Evolutionary conservation across 2,113 vertebrate species (phyloP), one percentile per base, ranked within the genome.

Genomic region (Macheiramphus alcinus): DNA sequence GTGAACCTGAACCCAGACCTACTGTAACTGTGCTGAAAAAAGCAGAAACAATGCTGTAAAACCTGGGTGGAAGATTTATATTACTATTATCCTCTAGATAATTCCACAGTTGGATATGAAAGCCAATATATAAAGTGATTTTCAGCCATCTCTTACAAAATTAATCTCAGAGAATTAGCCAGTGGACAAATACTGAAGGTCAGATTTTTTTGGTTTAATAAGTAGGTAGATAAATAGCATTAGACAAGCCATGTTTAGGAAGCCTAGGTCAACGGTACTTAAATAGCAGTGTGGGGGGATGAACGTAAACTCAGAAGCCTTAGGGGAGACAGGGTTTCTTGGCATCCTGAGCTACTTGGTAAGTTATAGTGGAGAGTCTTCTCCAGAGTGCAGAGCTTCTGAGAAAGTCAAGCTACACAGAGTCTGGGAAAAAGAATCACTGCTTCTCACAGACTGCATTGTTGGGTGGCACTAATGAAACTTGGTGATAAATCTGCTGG

Each of bases 21-120:
- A 89, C 18, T 5, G 9, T 50, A 94, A 93, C 63, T 59, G 31
- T 53, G 48, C 21, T 48, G 16, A 13, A 47, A 71, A 76, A 88
- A 8, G 7, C 5, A 84, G 50, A 82, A 76, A 66, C 52, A 71
- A 58, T 67, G 45, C 75, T 80, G 34, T 87, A 88, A 95, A 74
- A 42, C 70, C 80, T 86, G 71, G 22, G 21, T 74, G 34, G 55
- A 93, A 97, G 88, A 92, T 71, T 86, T 92, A 82, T 92, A 61
- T 88, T 96, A 84, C 93, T 94, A 91, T 93, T 94, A 90, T 80
- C 70, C 56, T 75, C 92, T 80, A 81, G 73, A 90, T 89, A 86
- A 95, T 70, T 67, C 32, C 81, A 96, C 43, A 86, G 67, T 79
- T 90, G 68, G 65, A 92, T 95, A 86, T 36, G 68, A 87, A 93